Conservation (phyloP, 2,888 invertebrate species). For the Drosophila putrida region DNA sequence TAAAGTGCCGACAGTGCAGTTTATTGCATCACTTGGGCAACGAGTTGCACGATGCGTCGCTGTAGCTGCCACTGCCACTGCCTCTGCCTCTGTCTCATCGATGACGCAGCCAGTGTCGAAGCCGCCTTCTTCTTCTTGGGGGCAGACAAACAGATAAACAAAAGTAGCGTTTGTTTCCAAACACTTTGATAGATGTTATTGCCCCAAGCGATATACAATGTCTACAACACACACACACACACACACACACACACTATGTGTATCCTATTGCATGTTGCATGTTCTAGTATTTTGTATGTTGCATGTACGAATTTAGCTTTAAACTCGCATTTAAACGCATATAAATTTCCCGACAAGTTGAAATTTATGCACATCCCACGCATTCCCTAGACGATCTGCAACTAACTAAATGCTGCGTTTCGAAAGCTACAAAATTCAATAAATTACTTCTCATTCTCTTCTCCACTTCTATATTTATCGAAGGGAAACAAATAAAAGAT, state of each 20-base stretch:
- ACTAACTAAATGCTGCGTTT: conserved; percentile 26
- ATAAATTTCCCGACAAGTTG: conserved; percentile 40
- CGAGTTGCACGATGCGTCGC: conserved; percentile 37
- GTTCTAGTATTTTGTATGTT: background rate
- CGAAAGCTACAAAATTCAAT: conserved; percentile 6
- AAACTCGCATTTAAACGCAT: conserved; percentile 40
- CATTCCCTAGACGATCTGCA: conserved; percentile 26
- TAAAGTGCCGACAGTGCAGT: conserved; percentile 38
- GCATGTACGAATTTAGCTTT: conserved; percentile 28
- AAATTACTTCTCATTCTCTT: conserved; percentile 27
- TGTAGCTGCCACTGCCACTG: background rate
- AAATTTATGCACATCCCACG: conserved; percentile 60
- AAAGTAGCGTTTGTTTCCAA: conserved; percentile 45
- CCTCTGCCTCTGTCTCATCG: background rate
- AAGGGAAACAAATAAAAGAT: conserved; percentile 1
- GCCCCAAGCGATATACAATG: conserved; percentile 16
- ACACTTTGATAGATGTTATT: conserved; percentile 68
- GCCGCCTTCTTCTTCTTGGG: conserved; percentile 10
- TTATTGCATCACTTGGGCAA: conserved; percentile 51
- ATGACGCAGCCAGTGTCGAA: background rate
- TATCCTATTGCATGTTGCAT: conserved; percentile 14
- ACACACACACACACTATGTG: background rate
- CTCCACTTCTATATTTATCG: conserved; percentile 21
- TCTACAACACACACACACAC: background rate
- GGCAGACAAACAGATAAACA: conserved; percentile 55